Percentiles rank a stretch among this genome's conserved stretches.
These are phyloP conservation scores for Atrichornis clamosus DNA, from an alignment of 2,113 vertebrate genomes.

Conservation along the genomic window DNA sequence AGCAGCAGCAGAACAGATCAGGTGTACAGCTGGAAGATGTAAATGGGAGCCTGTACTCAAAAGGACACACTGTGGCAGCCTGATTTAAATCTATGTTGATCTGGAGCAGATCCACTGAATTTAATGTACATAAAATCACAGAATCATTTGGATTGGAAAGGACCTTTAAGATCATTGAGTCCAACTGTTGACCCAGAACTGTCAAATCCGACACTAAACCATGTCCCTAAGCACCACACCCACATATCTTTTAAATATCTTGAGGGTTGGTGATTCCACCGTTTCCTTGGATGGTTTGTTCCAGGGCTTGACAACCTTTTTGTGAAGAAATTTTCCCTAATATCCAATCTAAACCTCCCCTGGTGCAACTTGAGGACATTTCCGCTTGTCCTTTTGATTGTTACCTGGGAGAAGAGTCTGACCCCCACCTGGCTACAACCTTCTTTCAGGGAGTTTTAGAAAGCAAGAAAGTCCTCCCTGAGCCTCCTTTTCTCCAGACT, in stretches of 20 bases:
- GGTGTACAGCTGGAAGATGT: neutral
- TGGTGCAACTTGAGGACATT: neutral
- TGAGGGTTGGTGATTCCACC: neutral
- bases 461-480: neutral
- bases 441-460: neutral
- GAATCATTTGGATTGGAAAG: neutral
- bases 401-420: neutral
- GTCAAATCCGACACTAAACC: neutral
- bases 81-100: neutral
- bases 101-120: neutral
- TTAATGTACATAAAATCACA: neutral
- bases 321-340: neutral
- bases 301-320: neutral
- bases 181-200: neutral
- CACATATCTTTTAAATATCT: neutral
- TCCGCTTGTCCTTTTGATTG: neutral
- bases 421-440: neutral
- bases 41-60: neutral
- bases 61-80: neutral
- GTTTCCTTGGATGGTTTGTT: neutral
- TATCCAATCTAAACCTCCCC: neutral
- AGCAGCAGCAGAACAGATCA: neutral
- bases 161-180: neutral
- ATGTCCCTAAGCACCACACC: neutral
- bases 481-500: neutral